phyloP scores from a whole-genome alignment of 2,888 invertebrate species.

The Loripinus fragilis region DNA sequence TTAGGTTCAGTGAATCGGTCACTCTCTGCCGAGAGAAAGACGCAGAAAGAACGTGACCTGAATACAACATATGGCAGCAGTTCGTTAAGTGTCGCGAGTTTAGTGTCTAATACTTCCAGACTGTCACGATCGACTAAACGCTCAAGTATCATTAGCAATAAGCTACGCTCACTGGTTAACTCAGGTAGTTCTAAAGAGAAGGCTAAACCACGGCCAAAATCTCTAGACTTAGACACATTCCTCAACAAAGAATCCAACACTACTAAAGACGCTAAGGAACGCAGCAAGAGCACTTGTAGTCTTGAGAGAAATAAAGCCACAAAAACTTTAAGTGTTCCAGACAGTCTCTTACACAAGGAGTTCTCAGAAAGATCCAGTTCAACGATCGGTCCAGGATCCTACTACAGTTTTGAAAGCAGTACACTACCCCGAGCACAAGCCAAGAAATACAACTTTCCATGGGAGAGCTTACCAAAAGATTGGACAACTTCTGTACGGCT shows the following conservation, averaged over 20 bases:
- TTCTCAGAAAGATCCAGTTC: slow-evolving; percentile 42
- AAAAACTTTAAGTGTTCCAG: slow-evolving; percentile 66
- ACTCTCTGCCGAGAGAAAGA: slow-evolving; percentile 54
- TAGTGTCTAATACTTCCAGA: slow-evolving; percentile 63
- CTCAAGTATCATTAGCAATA: slow-evolving; percentile 74
- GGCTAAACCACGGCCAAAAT: slow-evolving; percentile 70
- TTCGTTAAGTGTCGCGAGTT: slow-evolving; percentile 69
- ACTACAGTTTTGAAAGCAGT: slow-evolving; percentile 76
- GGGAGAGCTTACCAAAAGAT: slow-evolving; percentile 79
- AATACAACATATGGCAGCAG: slow-evolving; percentile 62
- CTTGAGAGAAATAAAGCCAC: slow-evolving; percentile 64
- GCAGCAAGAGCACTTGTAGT: slow-evolving; percentile 58
- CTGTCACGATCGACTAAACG: slow-evolving; percentile 70
- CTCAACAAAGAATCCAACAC: slow-evolving; percentile 29
- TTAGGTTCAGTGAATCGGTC: slow-evolving; percentile 55
- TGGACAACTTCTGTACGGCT: slow-evolving; percentile 79
- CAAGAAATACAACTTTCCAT: slow-evolving; percentile 76
- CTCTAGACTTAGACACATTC: slow-evolving; percentile 72
- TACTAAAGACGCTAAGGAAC: slow-evolving; percentile 56
- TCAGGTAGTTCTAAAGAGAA: slow-evolving; percentile 57
- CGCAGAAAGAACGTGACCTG: slow-evolving; percentile 43
- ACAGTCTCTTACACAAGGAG: slow-evolving; percentile 55
- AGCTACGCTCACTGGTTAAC: slow-evolving; percentile 71
- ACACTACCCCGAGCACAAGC: slow-evolving; percentile 74
- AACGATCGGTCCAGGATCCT: slow-evolving; percentile 73